Base-by-base conservation (phyloP, 2,888 invertebrate species). In the Gari tellinella region DNA sequence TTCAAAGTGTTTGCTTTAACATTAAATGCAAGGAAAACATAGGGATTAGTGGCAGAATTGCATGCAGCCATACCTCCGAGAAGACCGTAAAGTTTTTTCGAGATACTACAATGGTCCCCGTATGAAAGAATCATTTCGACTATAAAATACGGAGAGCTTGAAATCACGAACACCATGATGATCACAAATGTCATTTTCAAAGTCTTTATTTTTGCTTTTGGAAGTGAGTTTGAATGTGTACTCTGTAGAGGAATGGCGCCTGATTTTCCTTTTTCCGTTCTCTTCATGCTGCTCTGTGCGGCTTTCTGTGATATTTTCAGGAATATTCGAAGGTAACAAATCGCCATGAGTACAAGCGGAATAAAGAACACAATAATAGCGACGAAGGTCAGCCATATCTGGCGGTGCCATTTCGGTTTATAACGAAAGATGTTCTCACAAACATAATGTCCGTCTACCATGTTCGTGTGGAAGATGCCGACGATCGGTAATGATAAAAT, bases 141-240 rank as follows among this genome's bases (percentile, higher is more conserved):
- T 17, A 91, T 74, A 62, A 90, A 88, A 70, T 91, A 92, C 26
- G 91, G 92, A 60, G 88, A 58, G 4, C 88, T 86, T 76, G 90
- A 91, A n/a, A 90, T 57, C 53, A 91, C 84, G 79, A 90, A 92
- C n/a, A 87, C 84, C 1, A 84, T 56, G 7, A 91, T 89, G n/a
- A 92, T 91, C 7, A 91, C 90, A 38, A 91, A 77, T 5, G 92
- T 91, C 91, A 92, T 92, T 75, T 90, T 91, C 31, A 92, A 74
- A 2, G 91, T 92, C 72, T 92, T 92, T 15, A 89, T 84, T 78
- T 91, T 91, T 8, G 92, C 92, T 61, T 86, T 88, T 14, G 91
- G 90, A 23, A 92, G 82, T 0, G 91, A 89, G 25, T 81, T 86
- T 12, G 90, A 90, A 14, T 84, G 85, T 1, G 90, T 90, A 68